A percentile compares a stretch with the other conserved stretches of the same genome.
phyloP scores from a whole-genome alignment of 2,888 invertebrate species.

The Deilephila porcellus region DNA sequence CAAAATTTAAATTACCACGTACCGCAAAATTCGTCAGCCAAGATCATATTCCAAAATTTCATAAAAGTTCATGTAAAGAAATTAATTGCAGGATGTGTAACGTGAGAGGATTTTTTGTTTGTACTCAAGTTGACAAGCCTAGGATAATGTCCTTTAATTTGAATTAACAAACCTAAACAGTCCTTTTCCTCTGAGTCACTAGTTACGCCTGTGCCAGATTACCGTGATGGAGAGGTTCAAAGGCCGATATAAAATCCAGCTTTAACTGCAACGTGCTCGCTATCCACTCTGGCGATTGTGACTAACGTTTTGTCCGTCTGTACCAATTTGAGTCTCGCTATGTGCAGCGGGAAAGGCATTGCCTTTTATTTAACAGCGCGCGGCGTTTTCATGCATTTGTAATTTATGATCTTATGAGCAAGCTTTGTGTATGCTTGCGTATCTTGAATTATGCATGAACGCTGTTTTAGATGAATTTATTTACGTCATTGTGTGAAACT shows the following conservation, averaged over 20 bases:
- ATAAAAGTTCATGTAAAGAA: neutral
- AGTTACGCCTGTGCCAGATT: conserved; percentile 51
- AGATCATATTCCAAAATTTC: no score
- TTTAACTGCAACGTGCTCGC: conserved; percentile 64
- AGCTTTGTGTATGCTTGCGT: neutral
- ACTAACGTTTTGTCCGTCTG: conserved; percentile 52
- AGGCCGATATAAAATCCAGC: conserved; percentile 66
- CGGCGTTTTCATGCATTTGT: conserved; percentile 11
- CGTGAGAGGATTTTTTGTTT: conserved; percentile 31
- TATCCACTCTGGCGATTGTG: conserved; percentile 54
- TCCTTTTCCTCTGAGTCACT: conserved; percentile 75
- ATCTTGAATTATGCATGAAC: neutral
- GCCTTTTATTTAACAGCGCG: conserved; percentile 17
- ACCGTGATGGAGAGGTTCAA: conserved; percentile 59
- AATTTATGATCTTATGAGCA: conserved; percentile 11
- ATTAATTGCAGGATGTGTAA: conserved; percentile 28
- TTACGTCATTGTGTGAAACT: neutral
- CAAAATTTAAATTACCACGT: no score
- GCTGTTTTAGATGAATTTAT: neutral
- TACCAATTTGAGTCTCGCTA: conserved; percentile 31
- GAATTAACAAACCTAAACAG: conserved; percentile 69
- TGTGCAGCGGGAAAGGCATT: conserved; percentile 13
- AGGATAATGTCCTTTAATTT: conserved; percentile 48
- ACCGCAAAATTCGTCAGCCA: no score
- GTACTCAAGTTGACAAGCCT: conserved; percentile 29